Conservation (phyloP, 2,888 invertebrate genomes). For the Ashinkailepas kermadecensis region DNA sequence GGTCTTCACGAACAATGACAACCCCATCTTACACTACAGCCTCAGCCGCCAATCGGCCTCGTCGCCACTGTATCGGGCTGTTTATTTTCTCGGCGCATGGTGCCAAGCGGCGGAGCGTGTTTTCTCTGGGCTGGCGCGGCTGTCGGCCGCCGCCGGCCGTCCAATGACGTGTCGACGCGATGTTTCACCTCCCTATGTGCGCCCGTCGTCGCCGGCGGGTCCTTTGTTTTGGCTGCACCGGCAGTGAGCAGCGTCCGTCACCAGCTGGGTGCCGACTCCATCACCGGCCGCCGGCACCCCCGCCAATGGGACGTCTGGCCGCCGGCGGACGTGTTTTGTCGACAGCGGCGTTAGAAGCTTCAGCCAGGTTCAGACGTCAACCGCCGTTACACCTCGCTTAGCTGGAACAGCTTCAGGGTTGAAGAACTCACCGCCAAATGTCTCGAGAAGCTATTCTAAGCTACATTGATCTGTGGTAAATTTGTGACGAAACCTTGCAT, state of each 20-base stretch:
- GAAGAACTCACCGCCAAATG: too few species aligned
- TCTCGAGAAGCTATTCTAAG: too few species aligned
- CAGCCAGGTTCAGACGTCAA: too few species aligned
- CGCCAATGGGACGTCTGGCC: too few species aligned
- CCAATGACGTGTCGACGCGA: slow-evolving; percentile 10
- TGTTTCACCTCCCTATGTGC: not conserved
- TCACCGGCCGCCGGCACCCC: too few species aligned
- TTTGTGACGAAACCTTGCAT: too few species aligned
- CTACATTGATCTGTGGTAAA: too few species aligned
- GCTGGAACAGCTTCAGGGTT: too few species aligned
- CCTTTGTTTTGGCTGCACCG: slow-evolving; percentile 5
- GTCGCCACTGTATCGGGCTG: not conserved
- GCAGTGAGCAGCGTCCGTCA: not conserved
- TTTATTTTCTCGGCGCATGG: not conserved
- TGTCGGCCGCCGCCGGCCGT: not conserved
- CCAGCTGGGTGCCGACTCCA: not conserved
- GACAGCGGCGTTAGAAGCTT: too few species aligned
- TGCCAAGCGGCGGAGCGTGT: not conserved
- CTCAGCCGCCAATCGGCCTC: not conserved
- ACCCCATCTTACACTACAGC: not conserved
- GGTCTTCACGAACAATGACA: too few species aligned
- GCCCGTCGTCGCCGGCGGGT: not conserved
- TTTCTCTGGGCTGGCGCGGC: not conserved
- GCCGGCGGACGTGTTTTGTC: too few species aligned
- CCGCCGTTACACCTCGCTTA: too few species aligned